Evolutionary conservation across 2,888 invertebrate genomes (phyloP), one percentile per base, ranked within the genome.

Genomic region (Byasa hedistus): DNA sequence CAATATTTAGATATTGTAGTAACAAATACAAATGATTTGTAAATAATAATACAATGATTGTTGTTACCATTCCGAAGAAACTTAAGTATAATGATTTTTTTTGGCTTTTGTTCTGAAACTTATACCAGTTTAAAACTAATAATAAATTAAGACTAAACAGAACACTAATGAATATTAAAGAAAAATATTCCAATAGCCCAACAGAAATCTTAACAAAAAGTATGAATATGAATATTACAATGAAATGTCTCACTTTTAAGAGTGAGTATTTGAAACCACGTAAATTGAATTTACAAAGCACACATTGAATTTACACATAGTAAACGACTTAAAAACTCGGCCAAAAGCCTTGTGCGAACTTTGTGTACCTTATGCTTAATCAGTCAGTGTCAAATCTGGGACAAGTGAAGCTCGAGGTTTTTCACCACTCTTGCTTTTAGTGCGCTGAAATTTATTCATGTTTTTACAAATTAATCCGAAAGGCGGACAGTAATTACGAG

Each of bases 341-440:
- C 64, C 64, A 59, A 59, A 64, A 64, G 39, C 55, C 54, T 24
- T 64, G 32, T 65, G 32, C 22, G 57, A 55, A 61, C 48, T 65
- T 27, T 57, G 51, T 60, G 51, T 61, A 65, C 60, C 60, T 65
- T 57, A 60, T 51, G 66, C 61, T 66, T 66, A 61, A 66, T 61
- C 61, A 61, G 61, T 66, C 61, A 48, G 51, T 66, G 66, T 66
- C 61, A 66, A 61, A 66, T 66, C 66, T 66, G 32, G 66, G 39
- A 61, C 61, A 66, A 66, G 66, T 61, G 66, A 61, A 57, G 54
- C 61, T 57, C 44, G 61, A 66, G 61, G 15, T 44, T 57, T n/a
- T 23, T 51, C 55, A 57, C 57, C 21, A 54, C 44, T 58, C 36
- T 58, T 55, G 36, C 36, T 54, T 54, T 48, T 24, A 19, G 27